Conservation (phyloP, 2,113 vertebrate genomes). For the Podarcis cretensis region DNA sequence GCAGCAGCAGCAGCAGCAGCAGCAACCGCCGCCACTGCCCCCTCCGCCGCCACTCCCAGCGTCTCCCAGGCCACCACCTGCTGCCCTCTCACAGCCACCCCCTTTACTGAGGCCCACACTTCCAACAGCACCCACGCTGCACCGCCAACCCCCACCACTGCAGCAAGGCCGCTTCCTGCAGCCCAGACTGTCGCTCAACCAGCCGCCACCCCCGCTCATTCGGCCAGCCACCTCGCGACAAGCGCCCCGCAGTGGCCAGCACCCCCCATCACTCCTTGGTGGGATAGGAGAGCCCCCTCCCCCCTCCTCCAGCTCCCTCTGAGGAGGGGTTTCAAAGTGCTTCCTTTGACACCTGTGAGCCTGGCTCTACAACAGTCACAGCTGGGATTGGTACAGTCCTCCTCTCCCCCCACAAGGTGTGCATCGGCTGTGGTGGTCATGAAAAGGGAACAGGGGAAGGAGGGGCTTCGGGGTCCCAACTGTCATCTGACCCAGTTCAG, state of each 20-base stretch:
- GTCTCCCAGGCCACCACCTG: constrained; percentile 59
- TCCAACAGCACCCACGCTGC: constrained; percentile 84
- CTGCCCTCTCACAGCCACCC: constrained; percentile 87
- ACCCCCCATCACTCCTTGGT: constrained; percentile 83
- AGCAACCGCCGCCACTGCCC: constrained; percentile 13
- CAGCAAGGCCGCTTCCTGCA: constrained; percentile 88
- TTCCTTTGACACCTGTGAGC: background rate
- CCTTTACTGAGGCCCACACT: constrained; percentile 85
- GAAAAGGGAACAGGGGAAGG: no score
- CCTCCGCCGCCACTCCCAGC: constrained; percentile 61
- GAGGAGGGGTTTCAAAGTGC: constrained; percentile 13
- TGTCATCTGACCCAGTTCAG: background rate
- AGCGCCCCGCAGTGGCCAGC: constrained; percentile 56
- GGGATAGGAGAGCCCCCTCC: constrained; percentile 79
- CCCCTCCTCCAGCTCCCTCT: constrained; percentile 49
- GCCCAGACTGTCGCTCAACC: constrained; percentile 77
- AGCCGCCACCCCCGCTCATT: constrained; percentile 88
- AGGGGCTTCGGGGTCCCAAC: background rate
- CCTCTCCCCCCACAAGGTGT: no score
- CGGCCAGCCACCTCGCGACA: constrained; percentile 76
- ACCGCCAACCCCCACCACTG: constrained; percentile 88
- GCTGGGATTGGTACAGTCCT: background rate
- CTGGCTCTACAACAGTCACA: background rate
- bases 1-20: background rate
- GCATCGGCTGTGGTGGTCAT: background rate